A percentile compares a stretch with the other conserved stretches of the same genome.
Conservation (phyloP, 2,113 vertebrate genomes). For the Eolophus roseicapilla region DNA sequence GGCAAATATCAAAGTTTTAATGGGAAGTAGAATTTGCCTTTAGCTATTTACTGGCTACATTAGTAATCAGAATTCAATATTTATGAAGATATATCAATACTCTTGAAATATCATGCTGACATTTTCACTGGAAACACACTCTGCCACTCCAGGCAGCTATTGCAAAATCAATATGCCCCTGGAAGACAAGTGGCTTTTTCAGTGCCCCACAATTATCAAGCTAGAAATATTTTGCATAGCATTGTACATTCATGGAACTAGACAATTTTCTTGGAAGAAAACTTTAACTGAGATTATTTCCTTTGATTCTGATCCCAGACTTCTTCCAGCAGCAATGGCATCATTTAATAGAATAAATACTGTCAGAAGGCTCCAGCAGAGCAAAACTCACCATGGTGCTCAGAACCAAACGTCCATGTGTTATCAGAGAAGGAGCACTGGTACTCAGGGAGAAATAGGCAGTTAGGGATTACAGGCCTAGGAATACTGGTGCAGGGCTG, state of each 20-base stretch:
- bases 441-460: not conserved
- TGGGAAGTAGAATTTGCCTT: conserved; percentile 12
- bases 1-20: conserved; percentile 23
- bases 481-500: not conserved
- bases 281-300: not conserved
- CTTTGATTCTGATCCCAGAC: not conserved
- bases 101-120: conserved; percentile 29
- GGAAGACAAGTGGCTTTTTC: not conserved
- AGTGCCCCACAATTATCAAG: not conserved
- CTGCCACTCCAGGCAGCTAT: not conserved
- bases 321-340: not conserved
- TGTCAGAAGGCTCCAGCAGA: not conserved
- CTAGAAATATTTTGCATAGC: not conserved
- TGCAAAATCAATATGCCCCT: not conserved
- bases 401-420: not conserved
- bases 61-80: conserved; percentile 25
- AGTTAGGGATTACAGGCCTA: not conserved
- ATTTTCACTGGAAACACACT: conserved; percentile 12
- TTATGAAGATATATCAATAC: conserved; percentile 11
- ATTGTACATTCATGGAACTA: not conserved
- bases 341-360: not conserved
- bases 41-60: conserved; percentile 10
- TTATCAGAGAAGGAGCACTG: not conserved
- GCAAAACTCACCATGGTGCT: not conserved
- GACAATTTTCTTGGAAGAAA: not conserved